Percentiles rank a stretch among this genome's conserved stretches.
phyloP scores from a whole-genome alignment of 2,113 vertebrate genomes.

The Cinclus cinclus region DNA sequence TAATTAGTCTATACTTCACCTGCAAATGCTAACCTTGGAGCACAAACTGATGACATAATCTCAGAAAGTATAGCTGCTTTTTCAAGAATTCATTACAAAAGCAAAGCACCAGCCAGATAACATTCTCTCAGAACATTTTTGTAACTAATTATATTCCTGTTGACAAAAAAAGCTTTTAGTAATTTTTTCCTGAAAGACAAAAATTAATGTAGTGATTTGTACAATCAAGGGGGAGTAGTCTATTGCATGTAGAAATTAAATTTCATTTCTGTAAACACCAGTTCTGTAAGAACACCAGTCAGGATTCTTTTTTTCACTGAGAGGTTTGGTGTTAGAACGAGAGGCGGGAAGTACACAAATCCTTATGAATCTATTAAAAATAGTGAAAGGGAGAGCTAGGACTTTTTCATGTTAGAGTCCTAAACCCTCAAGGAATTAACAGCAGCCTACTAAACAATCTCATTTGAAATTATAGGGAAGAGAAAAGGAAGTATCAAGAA shows the following conservation, averaged over 20 bases:
- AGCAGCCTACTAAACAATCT: not conserved
- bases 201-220: not conserved
- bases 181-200: not conserved
- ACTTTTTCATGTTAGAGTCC: not conserved
- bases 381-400: not conserved
- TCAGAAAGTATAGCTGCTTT: not conserved
- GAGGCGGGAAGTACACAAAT: not conserved
- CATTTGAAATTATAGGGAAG: not conserved
- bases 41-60: not conserved
- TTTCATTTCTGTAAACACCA: not conserved
- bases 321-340: not conserved
- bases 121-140: not conserved
- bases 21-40: not conserved
- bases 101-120: not conserved
- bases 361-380: not conserved
- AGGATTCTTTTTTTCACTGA: not conserved
- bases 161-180: not conserved
- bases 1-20: not conserved
- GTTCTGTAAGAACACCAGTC: not conserved
- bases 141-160: not conserved
- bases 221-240: not conserved
- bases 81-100: not conserved
- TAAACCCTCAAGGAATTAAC: not conserved
- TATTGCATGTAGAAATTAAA: not conserved
- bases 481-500: not conserved